A percentile compares a stretch with the other conserved stretches of the same genome.
These are phyloP conservation scores for Epistrophella euchroma DNA, from an alignment of 2,888 invertebrate species.

Conservation along the genomic window DNA sequence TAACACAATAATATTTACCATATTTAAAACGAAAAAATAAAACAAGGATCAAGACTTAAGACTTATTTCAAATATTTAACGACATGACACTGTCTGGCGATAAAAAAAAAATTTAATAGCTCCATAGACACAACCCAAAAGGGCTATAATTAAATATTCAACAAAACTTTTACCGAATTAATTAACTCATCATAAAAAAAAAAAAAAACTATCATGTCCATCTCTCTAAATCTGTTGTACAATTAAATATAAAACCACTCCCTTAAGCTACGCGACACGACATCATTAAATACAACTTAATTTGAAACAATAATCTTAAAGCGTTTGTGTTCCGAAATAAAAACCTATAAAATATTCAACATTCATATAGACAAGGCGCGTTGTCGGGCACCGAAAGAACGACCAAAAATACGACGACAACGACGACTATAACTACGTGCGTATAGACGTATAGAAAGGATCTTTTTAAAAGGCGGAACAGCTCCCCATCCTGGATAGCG, in stretches of 20 bases:
- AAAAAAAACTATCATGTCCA: conserved; percentile 15
- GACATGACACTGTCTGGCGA: background rate
- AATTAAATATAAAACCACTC: conserved; percentile 33
- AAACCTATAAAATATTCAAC: background rate
- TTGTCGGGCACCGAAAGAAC: background rate
- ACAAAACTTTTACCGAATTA: background rate
- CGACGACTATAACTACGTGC: background rate
- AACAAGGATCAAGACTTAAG: background rate
- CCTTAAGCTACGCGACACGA: conserved; percentile 22
- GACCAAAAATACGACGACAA: background rate
- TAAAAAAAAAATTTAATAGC: conserved; percentile 29
- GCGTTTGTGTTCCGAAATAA: conserved; percentile 32
- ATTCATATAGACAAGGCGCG: background rate
- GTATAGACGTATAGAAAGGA: conserved; percentile 4
- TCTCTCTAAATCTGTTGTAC: conserved; percentile 14
- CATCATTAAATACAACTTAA: conserved; percentile 32
- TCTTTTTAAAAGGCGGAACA: background rate
- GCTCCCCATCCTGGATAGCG: background rate
- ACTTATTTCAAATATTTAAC: conserved; percentile 5
- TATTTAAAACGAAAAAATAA: conserved; percentile 1
- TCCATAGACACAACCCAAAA: background rate
- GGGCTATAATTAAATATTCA: background rate
- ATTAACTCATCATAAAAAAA: conserved; percentile 17
- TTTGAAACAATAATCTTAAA: conserved; percentile 47
- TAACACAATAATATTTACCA: conserved; percentile 10